Base-by-base conservation (phyloP, 23 tunicate species). In the Styela clava region DNA sequence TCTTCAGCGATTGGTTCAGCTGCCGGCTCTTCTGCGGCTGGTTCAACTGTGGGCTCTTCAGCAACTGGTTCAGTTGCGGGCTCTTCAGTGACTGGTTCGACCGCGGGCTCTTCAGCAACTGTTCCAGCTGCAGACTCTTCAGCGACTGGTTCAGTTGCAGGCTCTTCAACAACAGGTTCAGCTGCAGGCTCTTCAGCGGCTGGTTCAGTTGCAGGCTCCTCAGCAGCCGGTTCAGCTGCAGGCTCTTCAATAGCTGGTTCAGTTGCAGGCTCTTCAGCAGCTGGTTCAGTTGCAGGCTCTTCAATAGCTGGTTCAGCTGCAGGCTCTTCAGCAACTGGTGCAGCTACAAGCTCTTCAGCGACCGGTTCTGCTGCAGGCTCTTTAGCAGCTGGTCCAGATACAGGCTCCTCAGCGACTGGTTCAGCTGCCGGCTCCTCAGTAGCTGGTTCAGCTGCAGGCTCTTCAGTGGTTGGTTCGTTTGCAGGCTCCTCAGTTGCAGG, bases 391-490 rank as follows among this genome's bases (percentile, higher is more conserved):
- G 56, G 12, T 12, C 12, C 56, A 44, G 56, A 7, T 5, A 12
- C 56, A 44, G 56, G 56, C 56, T 44, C 56, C 12, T 44, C 56
- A 5, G 12, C 56, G 12, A 44, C 56, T 44, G 7, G 56, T 44
- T 44, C 56, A 44, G 56, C 56, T 5, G 56, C 56, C 16, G 2
- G 30, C 31, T 81, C 83, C 20, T 26, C 68, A 35, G 74, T 67
- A 78, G 51, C 37, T 32, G 52, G 31, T 52, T 78, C 79, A 28
- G 33, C 74, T 26, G 36, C 82, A 25, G 37, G 44, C 68, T 74
- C 34, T 64, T 23, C 77, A n/a, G n/a, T n/a, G n/a, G n/a, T n/a
- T n/a, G n/a, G n/a, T 62, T 16, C 31, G 22, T 35, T 22, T 0
- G 31, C 85, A 20, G 32, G 28, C 44, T 68, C 77, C 61, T 29